phyloP scores from a whole-genome alignment of 2,888 invertebrate genomes.

The Lithophane semibrunnea region DNA sequence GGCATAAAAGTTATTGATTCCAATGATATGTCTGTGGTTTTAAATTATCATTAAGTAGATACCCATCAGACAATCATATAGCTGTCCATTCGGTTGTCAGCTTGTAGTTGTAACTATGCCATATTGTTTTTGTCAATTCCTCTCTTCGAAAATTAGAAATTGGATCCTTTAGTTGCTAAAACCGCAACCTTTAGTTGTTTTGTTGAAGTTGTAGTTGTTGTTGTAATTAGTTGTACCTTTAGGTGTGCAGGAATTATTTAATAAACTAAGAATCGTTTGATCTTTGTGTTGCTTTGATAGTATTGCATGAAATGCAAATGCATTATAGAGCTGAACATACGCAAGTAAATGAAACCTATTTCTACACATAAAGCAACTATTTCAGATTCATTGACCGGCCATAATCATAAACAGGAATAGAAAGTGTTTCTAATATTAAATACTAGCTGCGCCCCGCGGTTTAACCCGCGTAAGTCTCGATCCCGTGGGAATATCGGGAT shows the following conservation, averaged over 20 bases:
- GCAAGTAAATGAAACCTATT: neutral
- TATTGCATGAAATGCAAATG: too few relatives aligned
- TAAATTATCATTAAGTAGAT: slow-evolving; percentile 15
- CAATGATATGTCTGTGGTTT: slow-evolving; percentile 38
- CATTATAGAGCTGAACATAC: neutral
- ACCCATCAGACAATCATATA: neutral
- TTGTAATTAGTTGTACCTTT: neutral
- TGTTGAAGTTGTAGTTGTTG: neutral
- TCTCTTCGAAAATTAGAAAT: slow-evolving; percentile 1
- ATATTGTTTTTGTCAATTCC: neutral
- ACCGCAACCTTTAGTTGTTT: neutral
- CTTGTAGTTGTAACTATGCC: neutral
- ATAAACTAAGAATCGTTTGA: neutral
- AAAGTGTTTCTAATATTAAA: too few relatives aligned
- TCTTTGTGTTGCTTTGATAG: neutral
- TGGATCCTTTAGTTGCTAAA: neutral
- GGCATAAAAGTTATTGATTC: slow-evolving; percentile 18
- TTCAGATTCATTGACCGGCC: neutral
- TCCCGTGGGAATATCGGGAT: too few relatives aligned
- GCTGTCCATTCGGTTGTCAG: neutral
- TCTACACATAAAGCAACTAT: neutral
- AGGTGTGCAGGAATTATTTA: neutral
- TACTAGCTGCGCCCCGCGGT: too few relatives aligned
- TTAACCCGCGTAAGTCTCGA: too few relatives aligned
- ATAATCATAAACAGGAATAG: neutral